Conservation (phyloP, 1,140 invertebrate genomes). For the Brevipalpus yothersi region DNA sequence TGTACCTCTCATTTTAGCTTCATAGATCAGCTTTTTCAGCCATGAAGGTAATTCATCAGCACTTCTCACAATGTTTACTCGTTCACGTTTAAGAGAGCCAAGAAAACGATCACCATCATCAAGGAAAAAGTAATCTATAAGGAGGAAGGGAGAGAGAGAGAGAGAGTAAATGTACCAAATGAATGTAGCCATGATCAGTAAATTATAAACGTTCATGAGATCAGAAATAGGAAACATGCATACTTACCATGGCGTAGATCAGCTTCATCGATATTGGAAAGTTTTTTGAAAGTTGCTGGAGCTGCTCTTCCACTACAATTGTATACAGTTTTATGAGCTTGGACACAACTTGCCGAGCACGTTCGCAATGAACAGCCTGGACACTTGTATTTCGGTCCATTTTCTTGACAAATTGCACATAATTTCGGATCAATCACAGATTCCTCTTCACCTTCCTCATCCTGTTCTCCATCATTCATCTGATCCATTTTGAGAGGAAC, state of each 20-base stretch:
- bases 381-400: constrained; percentile 4
- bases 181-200: neutral
- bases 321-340: neutral
- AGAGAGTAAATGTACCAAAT: neutral
- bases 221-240: no score
- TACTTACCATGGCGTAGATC: constrained; percentile 1
- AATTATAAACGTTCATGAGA: neutral
- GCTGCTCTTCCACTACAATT: constrained; percentile 3
- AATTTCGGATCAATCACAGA: neutral
- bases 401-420: constrained; percentile 4
- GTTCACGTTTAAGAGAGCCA: neutral
- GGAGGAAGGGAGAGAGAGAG: no score
- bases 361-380: constrained; percentile 3
- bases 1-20: neutral
- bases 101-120: neutral
- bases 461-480: no score
- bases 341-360: constrained; percentile 4
- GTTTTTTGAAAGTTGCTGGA: neutral
- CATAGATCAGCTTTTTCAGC: neutral
- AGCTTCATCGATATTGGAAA: neutral
- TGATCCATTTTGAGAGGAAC: no score
- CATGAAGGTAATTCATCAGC: neutral
- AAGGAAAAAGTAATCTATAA: neutral
- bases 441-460: no score
- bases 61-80: neutral